phyloP scores from a whole-genome alignment of 2,888 invertebrate genomes.

The Heliconius ethilla region DNA sequence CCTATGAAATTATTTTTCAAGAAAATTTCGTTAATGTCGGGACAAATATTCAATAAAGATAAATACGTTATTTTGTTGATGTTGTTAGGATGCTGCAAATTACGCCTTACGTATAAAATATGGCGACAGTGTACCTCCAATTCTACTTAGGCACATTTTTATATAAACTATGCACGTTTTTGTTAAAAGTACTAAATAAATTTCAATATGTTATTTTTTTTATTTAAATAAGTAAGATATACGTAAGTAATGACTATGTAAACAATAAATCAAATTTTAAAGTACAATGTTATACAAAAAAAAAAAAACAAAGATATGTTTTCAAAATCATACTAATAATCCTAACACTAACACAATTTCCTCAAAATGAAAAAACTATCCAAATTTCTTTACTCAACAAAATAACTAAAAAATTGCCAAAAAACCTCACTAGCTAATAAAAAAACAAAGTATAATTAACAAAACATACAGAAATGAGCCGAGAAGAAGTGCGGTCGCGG shows the following conservation, averaged over 20 bases:
- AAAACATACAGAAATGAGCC: constrained; percentile 78
- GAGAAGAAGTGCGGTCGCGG: constrained; percentile 66
- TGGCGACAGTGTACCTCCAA: neutral
- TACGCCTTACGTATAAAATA: neutral
- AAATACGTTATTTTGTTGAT: constrained; percentile 29
- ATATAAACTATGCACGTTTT: neutral
- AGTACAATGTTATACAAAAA: too few species aligned
- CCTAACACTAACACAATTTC: too few species aligned
- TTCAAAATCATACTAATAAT: too few species aligned
- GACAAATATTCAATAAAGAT: constrained; percentile 22
- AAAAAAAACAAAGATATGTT: too few species aligned
- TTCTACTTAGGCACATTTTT: neutral
- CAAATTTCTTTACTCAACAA: too few species aligned
- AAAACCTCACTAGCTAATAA: constrained; percentile 39
- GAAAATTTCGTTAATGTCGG: constrained; percentile 21
- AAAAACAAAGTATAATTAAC: constrained; percentile 70
- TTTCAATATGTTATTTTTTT: neutral
- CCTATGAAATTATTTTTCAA: constrained; percentile 13
- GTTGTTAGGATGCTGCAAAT: neutral
- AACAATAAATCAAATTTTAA: too few species aligned
- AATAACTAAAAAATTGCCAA: neutral
- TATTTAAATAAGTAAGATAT: too few species aligned
- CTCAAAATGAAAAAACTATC: too few species aligned
- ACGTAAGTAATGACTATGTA: too few species aligned
- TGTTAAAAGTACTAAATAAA: neutral